These are phyloP conservation scores for Phortica okadai DNA, from an alignment of 2,888 invertebrate species.

Conservation along the genomic window DNA sequence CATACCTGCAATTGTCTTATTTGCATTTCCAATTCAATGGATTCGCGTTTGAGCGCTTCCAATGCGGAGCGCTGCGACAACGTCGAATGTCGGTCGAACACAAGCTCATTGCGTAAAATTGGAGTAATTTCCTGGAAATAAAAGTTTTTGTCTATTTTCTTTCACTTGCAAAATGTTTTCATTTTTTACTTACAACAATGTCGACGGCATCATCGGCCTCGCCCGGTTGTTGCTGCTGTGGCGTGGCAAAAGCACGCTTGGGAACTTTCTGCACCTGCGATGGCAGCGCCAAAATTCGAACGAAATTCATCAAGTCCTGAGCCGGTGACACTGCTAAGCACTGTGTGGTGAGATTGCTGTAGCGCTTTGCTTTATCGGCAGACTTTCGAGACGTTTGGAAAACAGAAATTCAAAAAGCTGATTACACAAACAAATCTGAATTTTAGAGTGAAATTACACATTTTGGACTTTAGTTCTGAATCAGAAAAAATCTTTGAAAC, in stretches of 20 bases:
- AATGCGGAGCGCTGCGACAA: constrained; percentile 84
- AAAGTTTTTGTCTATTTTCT: not conserved
- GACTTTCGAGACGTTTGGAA: constrained; percentile 78
- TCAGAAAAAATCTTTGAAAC: too few species aligned
- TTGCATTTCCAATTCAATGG: constrained; percentile 89
- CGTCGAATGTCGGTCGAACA: constrained; percentile 86
- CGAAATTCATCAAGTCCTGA: constrained; percentile 82
- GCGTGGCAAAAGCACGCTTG: constrained; percentile 80
- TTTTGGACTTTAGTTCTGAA: too few species aligned
- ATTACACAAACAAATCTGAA: not conserved
- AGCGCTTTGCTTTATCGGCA: constrained; percentile 88
- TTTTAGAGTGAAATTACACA: too few species aligned
- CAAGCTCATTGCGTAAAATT: constrained; percentile 88
- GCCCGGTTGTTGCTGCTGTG: constrained; percentile 79
- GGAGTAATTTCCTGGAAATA: constrained; percentile 82
- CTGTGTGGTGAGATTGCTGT: constrained; percentile 87
- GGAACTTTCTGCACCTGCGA: constrained; percentile 77
- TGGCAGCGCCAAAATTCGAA: constrained; percentile 82
- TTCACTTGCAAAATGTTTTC: not conserved
- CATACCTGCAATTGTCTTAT: constrained; percentile 87
- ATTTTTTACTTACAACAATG: constrained; percentile 75
- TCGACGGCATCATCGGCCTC: constrained; percentile 77
- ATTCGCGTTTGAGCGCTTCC: constrained; percentile 89
- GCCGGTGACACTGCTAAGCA: constrained; percentile 83
- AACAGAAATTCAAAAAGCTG: not conserved